These are phyloP conservation scores for Teleiodes luculella DNA, from an alignment of 2,888 invertebrate species.

Conservation along the genomic window DNA sequence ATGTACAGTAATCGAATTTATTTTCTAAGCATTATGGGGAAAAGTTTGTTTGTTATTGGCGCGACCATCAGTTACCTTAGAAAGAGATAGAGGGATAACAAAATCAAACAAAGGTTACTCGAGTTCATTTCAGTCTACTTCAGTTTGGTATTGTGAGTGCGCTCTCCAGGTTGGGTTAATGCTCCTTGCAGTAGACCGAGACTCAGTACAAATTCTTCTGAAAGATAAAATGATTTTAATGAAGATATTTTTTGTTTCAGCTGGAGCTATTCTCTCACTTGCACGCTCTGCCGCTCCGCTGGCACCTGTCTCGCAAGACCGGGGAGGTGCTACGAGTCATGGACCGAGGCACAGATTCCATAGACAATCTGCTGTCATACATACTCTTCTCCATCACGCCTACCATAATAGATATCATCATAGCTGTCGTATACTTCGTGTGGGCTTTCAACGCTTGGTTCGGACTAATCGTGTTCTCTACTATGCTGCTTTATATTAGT, in stretches of 20 bases:
- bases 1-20: too few species aligned
- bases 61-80: too few species aligned
- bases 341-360: constrained; percentile 98
- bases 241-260: constrained; percentile 56
- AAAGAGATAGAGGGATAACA: too few species aligned
- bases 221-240: background rate
- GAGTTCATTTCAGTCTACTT: too few species aligned
- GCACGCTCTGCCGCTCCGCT: constrained; percentile 92
- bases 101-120: too few species aligned
- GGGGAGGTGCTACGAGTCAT: constrained; percentile 97
- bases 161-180: too few species aligned
- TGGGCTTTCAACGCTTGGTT: constrained; percentile 95
- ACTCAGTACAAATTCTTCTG: too few species aligned
- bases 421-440: constrained; percentile 94
- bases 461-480: constrained; percentile 94
- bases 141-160: too few species aligned
- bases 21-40: too few species aligned
- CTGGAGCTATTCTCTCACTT: constrained; percentile 92
- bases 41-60: too few species aligned
- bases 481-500: constrained; percentile 96
- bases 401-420: constrained; percentile 93
- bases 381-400: constrained; percentile 96
- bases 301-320: constrained; percentile 97
- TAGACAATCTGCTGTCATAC: constrained; percentile 94
- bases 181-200: too few species aligned